Conservation (phyloP, 2,113 vertebrate species). For the Meles meles region DNA sequence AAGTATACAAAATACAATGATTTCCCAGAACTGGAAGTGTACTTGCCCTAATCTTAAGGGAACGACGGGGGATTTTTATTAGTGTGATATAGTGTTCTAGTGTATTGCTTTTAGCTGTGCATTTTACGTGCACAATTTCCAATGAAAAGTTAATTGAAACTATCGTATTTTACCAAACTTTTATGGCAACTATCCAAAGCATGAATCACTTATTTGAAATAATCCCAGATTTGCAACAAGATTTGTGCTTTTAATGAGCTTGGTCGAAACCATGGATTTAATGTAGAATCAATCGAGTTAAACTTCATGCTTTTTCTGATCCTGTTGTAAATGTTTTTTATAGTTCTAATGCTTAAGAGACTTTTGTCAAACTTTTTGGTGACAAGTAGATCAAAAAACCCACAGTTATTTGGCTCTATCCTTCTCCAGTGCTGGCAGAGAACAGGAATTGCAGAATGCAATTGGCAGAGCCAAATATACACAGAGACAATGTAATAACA, state of each 20-base stretch:
- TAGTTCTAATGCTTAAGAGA: slow-evolving; percentile 50
- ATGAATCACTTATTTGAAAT: slow-evolving; percentile 20
- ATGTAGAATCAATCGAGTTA: neutral
- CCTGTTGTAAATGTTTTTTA: neutral
- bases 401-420: slow-evolving; percentile 43
- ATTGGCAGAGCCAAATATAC: slow-evolving; percentile 32
- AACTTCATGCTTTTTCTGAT: neutral
- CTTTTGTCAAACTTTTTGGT: slow-evolving; percentile 57
- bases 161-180: slow-evolving; percentile 5
- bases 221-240: neutral
- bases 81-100: neutral
- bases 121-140: neutral
- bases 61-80: neutral
- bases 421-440: slow-evolving; percentile 48
- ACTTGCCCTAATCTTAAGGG: neutral
- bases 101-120: neutral
- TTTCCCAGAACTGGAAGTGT: neutral
- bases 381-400: slow-evolving; percentile 54
- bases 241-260: slow-evolving; percentile 38
- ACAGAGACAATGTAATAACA: slow-evolving; percentile 51
- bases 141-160: slow-evolving; percentile 26
- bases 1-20: neutral
- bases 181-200: neutral
- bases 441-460: slow-evolving; percentile 54
- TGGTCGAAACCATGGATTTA: neutral